Conservation (phyloP, 2,797 vertebrate species). For the Lepus oiostolus region DNA sequence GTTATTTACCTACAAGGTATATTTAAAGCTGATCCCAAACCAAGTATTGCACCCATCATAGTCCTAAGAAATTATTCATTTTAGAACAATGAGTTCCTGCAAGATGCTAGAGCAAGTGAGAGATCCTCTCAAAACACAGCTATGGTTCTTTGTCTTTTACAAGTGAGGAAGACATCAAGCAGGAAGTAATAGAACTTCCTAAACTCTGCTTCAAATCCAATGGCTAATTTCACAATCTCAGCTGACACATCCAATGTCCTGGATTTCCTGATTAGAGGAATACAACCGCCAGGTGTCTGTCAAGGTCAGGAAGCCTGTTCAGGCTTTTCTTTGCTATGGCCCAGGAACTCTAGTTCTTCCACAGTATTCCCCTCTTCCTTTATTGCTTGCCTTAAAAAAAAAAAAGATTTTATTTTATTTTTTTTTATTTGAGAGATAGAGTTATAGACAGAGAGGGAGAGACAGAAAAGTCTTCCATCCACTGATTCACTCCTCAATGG, state of each 20-base stretch:
- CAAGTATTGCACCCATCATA: conserved; percentile 40
- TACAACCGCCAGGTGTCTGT: background rate
- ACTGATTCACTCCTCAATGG: too few species aligned
- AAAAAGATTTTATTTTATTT: too few species aligned
- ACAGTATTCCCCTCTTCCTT: conserved; percentile 98
- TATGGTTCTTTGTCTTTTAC: conserved; percentile 2
- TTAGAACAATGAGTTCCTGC: background rate
- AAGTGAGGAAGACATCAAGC: conserved; percentile 4
- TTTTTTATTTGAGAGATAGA: too few species aligned
- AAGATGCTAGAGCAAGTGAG: conserved; percentile 68
- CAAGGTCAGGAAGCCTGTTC: conserved; percentile 90
- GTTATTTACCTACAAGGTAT: conserved; percentile 65
- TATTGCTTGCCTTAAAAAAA: conserved; percentile 90
- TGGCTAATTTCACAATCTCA: background rate
- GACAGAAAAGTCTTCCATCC: too few species aligned
- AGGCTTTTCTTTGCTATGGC: conserved; percentile 93
- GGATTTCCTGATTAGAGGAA: conserved; percentile 46
- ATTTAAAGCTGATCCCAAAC: conserved; percentile 75
- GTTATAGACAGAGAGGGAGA: too few species aligned
- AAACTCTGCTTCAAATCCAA: conserved; percentile 6
- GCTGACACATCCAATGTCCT: conserved; percentile 19
- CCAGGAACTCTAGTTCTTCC: conserved; percentile 98
- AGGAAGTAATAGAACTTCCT: background rate
- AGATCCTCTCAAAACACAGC: conserved; percentile 50
- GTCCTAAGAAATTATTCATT: conserved; percentile 61